Conservation (phyloP, 2,797 vertebrate species). For the Falco novaeseelandiae region DNA sequence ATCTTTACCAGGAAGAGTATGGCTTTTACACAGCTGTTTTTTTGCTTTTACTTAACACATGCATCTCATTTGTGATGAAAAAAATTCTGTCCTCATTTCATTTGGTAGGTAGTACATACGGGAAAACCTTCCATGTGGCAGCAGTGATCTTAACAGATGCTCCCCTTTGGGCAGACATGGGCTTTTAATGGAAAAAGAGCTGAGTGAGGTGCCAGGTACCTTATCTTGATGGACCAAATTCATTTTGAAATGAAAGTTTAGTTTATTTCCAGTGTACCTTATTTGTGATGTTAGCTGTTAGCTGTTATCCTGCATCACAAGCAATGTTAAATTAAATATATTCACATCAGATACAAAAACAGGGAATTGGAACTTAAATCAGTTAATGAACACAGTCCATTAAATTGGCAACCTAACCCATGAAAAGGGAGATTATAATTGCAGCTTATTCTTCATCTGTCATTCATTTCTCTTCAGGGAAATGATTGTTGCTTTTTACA, state of each 20-base stretch:
- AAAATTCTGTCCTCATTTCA: background rate
- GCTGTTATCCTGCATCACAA: background rate
- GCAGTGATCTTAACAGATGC: constrained; percentile 34
- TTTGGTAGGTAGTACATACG: background rate
- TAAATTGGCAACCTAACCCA: background rate
- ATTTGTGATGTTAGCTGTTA: constrained; percentile 1
- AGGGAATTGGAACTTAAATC: background rate
- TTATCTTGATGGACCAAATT: constrained; percentile 11
- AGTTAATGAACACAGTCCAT: background rate
- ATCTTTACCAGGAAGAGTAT: background rate
- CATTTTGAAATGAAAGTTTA: constrained; percentile 9
- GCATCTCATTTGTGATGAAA: background rate
- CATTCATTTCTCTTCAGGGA: constrained; percentile 29
- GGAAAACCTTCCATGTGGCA: constrained; percentile 54
- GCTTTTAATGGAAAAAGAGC: constrained; percentile 37
- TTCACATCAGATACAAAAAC: background rate
- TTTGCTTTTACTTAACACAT: background rate
- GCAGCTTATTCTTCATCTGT: constrained; percentile 16
- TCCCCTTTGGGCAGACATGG: constrained; percentile 19
- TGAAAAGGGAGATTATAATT: background rate
- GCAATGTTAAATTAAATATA: background rate
- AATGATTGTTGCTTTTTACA: constrained; percentile 28
- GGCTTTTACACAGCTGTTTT: background rate
- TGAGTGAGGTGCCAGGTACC: constrained; percentile 10
- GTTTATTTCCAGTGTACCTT: background rate